phyloP scores from a whole-genome alignment of 2,113 vertebrate species.

The Podocnemis expansa region DNA sequence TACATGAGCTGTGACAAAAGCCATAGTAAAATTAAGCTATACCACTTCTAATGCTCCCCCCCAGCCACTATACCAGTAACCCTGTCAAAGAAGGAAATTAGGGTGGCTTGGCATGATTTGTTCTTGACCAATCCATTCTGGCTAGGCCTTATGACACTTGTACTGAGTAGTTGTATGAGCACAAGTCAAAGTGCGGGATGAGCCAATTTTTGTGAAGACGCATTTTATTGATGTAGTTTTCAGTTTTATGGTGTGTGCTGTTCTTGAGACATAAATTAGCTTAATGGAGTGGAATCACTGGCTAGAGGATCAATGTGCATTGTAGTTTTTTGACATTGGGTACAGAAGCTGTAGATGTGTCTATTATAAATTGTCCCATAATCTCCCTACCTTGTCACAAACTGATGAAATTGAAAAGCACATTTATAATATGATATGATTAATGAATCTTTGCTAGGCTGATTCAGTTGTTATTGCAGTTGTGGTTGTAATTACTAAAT shows the following conservation, averaged over 20 bases:
- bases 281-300: neutral
- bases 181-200: neutral
- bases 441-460: neutral
- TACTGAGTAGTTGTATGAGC: too few species aligned
- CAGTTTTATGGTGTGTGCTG: neutral
- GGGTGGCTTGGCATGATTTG: neutral
- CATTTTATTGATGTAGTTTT: neutral
- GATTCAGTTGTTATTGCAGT: fast-evolving
- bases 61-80: neutral
- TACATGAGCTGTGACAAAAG: neutral
- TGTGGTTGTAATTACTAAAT: neutral
- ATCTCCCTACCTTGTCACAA: neutral
- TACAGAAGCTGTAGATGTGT: neutral
- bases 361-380: neutral
- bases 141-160: neutral
- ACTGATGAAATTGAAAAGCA: conserved; percentile 30
- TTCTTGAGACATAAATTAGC: neutral
- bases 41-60: neutral
- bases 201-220: neutral
- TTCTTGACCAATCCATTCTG: neutral
- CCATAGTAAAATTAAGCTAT: neutral
- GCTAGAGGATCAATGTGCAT: conserved; percentile 19
- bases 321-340: conserved; percentile 13
- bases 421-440: conserved; percentile 48
- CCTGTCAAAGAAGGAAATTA: neutral